A percentile compares a stretch with the other conserved stretches of the same genome.
phyloP scores from a whole-genome alignment of 2,797 vertebrate species.

The Sparidentex hasta region DNA sequence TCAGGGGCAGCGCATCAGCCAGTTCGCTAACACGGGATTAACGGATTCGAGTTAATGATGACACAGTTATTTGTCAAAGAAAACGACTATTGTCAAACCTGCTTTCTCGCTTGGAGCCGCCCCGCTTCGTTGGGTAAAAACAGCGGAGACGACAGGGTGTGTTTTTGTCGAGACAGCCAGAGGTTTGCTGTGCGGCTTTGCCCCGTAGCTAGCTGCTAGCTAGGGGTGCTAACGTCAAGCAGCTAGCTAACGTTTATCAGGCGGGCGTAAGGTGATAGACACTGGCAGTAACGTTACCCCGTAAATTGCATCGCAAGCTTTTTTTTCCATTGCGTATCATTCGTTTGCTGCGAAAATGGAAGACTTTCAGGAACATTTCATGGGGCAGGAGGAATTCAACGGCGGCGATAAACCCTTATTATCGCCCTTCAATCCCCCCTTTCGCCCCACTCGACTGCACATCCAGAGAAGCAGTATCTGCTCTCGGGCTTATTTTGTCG shows the following conservation, averaged over 20 bases:
- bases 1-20: conserved; percentile 67
- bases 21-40: conserved; percentile 54
- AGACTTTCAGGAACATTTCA: conserved; percentile 50
- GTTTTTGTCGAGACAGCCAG: conserved; percentile 9
- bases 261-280: background rate
- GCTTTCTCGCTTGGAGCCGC: background rate
- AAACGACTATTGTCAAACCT: conserved; percentile 4
- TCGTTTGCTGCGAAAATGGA: conserved; percentile 60
- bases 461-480: conserved; percentile 90
- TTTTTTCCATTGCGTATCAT: background rate
- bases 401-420: conserved; percentile 39
- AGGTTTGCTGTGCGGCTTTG: conserved; percentile 18
- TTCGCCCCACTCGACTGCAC: conserved; percentile 75
- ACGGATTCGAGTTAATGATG: conserved; percentile 50
- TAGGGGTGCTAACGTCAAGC: conserved; percentile 33
- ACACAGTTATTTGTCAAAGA: conserved; percentile 29
- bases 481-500: conserved; percentile 94
- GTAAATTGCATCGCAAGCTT: background rate
- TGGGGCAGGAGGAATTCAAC: conserved; percentile 55
- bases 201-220: conserved; percentile 31
- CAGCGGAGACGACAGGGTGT: background rate
- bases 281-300: background rate
- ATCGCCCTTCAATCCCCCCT: conserved; percentile 23
- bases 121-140: background rate
- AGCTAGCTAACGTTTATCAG: background rate